Base-by-base conservation (phyloP, 2,797 vertebrate genomes). In the Sebastes nivosus region DNA sequence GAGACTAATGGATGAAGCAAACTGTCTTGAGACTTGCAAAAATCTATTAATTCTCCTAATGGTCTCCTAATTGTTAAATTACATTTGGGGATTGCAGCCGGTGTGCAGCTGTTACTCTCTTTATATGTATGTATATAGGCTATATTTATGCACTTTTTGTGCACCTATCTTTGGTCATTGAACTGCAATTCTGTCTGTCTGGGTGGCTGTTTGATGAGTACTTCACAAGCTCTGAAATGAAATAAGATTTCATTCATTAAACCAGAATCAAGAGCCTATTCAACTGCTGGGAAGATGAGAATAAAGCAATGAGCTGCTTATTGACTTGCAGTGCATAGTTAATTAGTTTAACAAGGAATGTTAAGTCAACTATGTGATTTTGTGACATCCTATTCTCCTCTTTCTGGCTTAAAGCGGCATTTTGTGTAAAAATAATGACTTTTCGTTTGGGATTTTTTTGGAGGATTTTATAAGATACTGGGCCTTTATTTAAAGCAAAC, bases 191-290 rank as follows among this genome's bases (percentile, higher is more conserved):
- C 16, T 29, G 8, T 6, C 32, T 20, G 8, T 67, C 27, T 25
- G n/a, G 2, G 22, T 80, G 66, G 4, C 18, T n/a, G 52, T 79
- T 50, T 67, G 52, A 72, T 82, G 25, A 85, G 77, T 73, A 22
- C 5, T 57, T 55, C 20, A 79, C 16, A 4, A 79, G 42, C 16
- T 78, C 55, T 70, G 29, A 75, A 72, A 60, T 70, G 22, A 64
- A 87, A 80, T 75, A 42, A 22, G 27, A 68, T 75, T 81, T 65
- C 38, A 32, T 72, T 81, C 32, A 72, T 79, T 60, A 77, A 79
- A 81, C 2, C 2, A 58, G 3, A 77, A 80, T 77, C 38, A 69
- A 50, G n/a, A 82, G 60, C 12, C 22, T 8, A 54, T 73, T 82
- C 65, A 78, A 9, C 57, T 71, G 11, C 55, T 70, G 42, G 54